Percentiles rank a stretch among this genome's conserved stretches.
Evolutionary conservation across 2,113 vertebrate species (phyloP).

Genomic region (Theristicus caerulescens): DNA sequence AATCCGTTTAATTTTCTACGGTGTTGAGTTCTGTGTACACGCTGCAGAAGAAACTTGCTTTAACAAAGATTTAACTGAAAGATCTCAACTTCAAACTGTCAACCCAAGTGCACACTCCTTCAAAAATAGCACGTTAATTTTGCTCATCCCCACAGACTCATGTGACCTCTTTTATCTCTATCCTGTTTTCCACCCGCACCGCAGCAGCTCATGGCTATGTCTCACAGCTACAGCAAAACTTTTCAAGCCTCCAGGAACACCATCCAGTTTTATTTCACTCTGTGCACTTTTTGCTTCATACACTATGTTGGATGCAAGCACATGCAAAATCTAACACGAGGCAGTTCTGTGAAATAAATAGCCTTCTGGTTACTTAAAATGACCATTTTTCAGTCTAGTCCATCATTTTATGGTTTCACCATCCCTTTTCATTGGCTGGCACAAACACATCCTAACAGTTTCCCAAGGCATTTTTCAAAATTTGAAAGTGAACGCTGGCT

Average conservation of each 20-base stretch:
- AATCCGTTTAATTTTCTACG: not conserved
- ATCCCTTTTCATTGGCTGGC: not conserved
- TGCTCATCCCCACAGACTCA: not conserved
- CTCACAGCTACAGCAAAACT: not conserved
- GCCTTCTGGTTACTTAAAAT: not conserved
- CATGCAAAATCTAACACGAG: not conserved
- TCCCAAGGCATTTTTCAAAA: not conserved
- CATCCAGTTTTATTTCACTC: not conserved
- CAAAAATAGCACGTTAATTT: not conserved
- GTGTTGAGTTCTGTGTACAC: not conserved
- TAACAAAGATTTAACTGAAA: constrained; percentile 3
- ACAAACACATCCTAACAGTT: not conserved
- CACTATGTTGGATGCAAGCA: not conserved
- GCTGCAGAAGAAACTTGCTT: not conserved
- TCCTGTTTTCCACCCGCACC: not conserved
- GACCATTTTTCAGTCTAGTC: not conserved
- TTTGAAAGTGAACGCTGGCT: not conserved
- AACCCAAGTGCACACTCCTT: not conserved
- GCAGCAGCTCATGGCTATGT: not conserved
- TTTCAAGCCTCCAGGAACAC: not conserved
- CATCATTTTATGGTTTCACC: not conserved
- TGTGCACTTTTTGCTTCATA: not conserved
- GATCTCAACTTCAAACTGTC: not conserved
- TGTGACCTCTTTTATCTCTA: not conserved
- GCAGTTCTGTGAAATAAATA: not conserved